phyloP scores from a whole-genome alignment of 35 echinoderm and acorn worm genomes.

The Heliocidaris tuberculata region DNA sequence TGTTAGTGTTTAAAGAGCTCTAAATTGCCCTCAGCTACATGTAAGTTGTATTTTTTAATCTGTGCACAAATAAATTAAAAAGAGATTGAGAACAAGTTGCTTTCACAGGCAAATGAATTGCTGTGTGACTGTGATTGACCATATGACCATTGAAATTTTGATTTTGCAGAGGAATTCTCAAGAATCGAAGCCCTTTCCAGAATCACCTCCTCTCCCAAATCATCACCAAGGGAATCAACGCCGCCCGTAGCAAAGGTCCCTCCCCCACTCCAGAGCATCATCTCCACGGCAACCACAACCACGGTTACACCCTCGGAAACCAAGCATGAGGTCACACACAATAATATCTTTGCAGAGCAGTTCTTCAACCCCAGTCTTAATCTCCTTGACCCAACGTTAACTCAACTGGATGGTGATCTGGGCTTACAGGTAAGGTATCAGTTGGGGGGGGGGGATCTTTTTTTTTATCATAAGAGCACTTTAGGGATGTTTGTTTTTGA shows the following conservation, averaged over 20 bases:
- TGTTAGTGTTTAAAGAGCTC: background rate
- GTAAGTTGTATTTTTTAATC: too few relatives aligned
- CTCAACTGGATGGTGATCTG: constrained; percentile 72
- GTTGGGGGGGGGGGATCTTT: too few relatives aligned
- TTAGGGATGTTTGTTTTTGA: background rate
- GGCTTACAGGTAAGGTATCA: constrained; percentile 65
- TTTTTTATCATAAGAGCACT: background rate
- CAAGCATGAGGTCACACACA: constrained; percentile 25
- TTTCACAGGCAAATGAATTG: too few relatives aligned
- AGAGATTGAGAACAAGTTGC: too few relatives aligned
- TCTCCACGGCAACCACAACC: constrained; percentile 29
- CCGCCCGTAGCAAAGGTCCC: constrained; percentile 39
- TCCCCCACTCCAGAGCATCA: constrained; percentile 36
- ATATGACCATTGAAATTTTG: background rate
- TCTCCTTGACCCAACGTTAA: constrained; percentile 62
- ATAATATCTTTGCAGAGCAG: constrained; percentile 9
- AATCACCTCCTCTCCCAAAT: constrained; percentile 50
- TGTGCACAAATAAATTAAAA: too few relatives aligned
- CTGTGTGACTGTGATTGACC: too few relatives aligned
- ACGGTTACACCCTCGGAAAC: constrained; percentile 47
- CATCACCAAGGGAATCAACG: constrained; percentile 45
- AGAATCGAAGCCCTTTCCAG: constrained; percentile 78
- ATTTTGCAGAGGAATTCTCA: constrained; percentile 73
- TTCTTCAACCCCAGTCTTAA: constrained; percentile 69
- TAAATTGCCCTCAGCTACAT: background rate